Evolutionary conservation across 2,797 vertebrate genomes (phyloP), one percentile per base, ranked within the genome.

Genomic region (Pangasius djambal): DNA sequence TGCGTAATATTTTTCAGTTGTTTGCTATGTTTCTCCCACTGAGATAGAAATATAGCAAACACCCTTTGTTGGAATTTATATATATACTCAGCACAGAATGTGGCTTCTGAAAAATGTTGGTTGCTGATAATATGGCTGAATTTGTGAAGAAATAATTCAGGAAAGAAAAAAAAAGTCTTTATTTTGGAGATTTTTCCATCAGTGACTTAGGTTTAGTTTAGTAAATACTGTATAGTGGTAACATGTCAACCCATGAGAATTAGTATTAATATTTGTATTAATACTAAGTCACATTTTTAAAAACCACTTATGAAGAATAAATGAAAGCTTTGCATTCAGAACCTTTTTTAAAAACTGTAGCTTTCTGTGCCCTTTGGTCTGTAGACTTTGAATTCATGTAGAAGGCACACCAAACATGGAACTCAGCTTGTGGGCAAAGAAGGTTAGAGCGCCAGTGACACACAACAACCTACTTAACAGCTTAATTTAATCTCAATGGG

Each of bases 401-500:
- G 70, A 57, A 75, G 55, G 61, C 63, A 59, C 83, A 72, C 78
- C 37, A 63, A 77, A 85, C 50, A 88, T 31, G 83, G 82, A 88
- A 44, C 59, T 92, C 69, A 79, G 83, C 88, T 77, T 88, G 90
- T 83, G 84, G 88, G 72, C 72, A 75, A 89, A 90, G 85, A 59
- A 91, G 91, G 93, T 94, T 91, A 89, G 90, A 92, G 86, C 86
- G 63, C 81, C 89, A 88, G 72, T 92, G 92, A 91, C 90, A 92
- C 94, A 91, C 81, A 86, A 89, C 69, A 57, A 89, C 92, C 92
- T 89, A 90, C 91, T 95, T 94, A 93, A 93, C 85, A 78, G 89
- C 88, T 91, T 93, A 92, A 95, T 95, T 93, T 92, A 92, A 92
- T 93, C 90, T 93, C 83, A 87, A 90, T 87, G 57, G 78, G 89